Evolutionary conservation across 2,888 invertebrate species (phyloP).

Genomic region (Argynnis bischoffii): DNA sequence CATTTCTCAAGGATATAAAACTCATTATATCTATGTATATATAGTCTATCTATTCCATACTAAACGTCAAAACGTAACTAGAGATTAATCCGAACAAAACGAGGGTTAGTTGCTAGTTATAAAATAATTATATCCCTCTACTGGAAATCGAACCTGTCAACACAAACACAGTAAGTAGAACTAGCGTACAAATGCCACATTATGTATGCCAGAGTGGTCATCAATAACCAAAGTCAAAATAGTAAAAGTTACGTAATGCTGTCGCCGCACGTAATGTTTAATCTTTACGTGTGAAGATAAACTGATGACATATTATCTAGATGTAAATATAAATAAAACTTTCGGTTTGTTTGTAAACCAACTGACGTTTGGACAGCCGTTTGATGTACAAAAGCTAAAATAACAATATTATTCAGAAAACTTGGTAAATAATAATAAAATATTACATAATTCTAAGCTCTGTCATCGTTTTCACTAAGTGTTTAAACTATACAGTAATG

Average conservation of each 20-base stretch:
- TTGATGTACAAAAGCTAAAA: neutral
- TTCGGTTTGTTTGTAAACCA: slow-evolving; percentile 24
- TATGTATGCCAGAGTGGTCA: too few relatives aligned
- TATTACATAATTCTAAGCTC: neutral
- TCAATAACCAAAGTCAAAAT: neutral
- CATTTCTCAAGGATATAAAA: too few relatives aligned
- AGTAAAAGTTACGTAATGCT: slow-evolving; percentile 10
- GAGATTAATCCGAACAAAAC: too few relatives aligned
- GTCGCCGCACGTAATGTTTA: slow-evolving; percentile 11
- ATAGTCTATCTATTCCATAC: too few relatives aligned
- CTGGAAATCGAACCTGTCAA: neutral
- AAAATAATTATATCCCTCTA: neutral
- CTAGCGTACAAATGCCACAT: too few relatives aligned
- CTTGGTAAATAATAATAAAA: neutral
- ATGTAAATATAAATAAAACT: slow-evolving; percentile 31
- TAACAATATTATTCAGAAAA: neutral
- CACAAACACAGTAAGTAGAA: too few relatives aligned
- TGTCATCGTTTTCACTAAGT: too few relatives aligned
- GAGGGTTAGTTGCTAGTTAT: too few relatives aligned
- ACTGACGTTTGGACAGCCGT: neutral
- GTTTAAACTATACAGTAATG: too few relatives aligned
- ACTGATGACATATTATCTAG: slow-evolving; percentile 34
- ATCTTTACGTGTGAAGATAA: slow-evolving; percentile 32
- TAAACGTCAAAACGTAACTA: too few relatives aligned
- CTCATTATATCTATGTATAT: too few relatives aligned